Percentiles rank a stretch among this genome's conserved stretches.
phyloP scores from a whole-genome alignment of 1,140 invertebrate genomes.

The Papilio machaon region DNA sequence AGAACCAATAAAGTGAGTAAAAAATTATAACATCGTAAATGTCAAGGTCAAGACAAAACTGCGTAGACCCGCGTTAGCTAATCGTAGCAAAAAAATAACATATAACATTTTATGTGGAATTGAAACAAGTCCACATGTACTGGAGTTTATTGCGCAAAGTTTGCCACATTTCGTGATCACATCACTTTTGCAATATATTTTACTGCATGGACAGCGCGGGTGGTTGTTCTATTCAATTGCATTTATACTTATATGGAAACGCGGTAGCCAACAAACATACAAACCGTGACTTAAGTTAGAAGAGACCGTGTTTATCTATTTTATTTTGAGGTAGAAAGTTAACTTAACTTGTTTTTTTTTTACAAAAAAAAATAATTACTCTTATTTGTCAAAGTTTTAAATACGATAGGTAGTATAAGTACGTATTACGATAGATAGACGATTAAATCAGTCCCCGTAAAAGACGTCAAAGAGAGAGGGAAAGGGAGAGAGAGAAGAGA shows the following conservation, averaged over 20 bases:
- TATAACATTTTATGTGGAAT: background rate
- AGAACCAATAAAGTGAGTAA: constrained; percentile 3
- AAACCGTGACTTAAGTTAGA: background rate
- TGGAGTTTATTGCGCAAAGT: background rate
- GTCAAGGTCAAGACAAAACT: constrained; percentile 1
- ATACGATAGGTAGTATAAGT: background rate
- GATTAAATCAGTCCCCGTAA: no score
- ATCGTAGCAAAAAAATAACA: background rate
- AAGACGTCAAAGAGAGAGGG: no score
- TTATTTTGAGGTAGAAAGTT: background rate
- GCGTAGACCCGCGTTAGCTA: background rate
- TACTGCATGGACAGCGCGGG: constrained; percentile 44
- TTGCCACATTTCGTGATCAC: constrained; percentile 19
- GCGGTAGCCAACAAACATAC: background rate
- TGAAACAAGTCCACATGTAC: background rate
- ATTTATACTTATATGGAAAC: constrained; percentile 51
- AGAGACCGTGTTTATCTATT: background rate
- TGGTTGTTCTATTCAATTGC: constrained; percentile 63
- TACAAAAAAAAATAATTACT: no score
- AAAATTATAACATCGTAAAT: background rate
- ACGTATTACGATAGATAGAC: background rate
- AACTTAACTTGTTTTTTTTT: no score
- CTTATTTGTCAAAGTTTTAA: background rate
- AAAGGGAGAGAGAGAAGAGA: no score
- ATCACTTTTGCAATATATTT: constrained; percentile 53